Evolutionary conservation across 2,888 invertebrate species (phyloP), one percentile per base, ranked within the genome.

Genomic region (Andrena minutula): DNA sequence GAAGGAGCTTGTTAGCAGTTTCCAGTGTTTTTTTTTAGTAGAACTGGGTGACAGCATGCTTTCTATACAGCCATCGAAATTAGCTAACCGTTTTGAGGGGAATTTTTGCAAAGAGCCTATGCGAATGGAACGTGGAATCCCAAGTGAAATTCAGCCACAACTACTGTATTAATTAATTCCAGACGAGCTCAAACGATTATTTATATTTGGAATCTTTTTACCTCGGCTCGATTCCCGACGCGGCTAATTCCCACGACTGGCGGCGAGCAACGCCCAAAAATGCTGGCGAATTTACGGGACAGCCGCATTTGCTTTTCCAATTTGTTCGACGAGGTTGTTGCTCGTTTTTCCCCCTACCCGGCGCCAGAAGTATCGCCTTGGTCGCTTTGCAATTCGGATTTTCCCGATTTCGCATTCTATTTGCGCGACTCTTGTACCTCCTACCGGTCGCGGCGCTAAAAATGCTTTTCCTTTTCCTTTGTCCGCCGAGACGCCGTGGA

Each of bases 361-460:
- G 35, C 58, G 70, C 86, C 79, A 70, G 77, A 73, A 86, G 84
- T 84, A 79, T 82, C 86, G 84, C 47, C 79, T 79, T 63, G 71
- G 65, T 61, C 76, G 79, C 56, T 86, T 86, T 86, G 84, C 86
- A 84, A 86, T 86, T 86, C 86, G 82, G 73, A 86, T 82, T 82
- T 71, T 64, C 75, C 32, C 65, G 80, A 63, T 79, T 80, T 78
- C 63, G 75, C 77, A 73, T 82, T 81, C 53, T 80, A 60, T 51
- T 79, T 63, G 75, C 35, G 51, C 76, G 32, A 75, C 75, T 77
- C 26, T 41, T 68, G 49, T 56, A 16, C 47, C 63, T 28, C 47
- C 69, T 20, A 10, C 16, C 49, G 61, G 47, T 61, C 30, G 53
- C 56, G 10, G 26, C 53, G 81, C 16, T 65, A 26, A 69, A 72